Evolutionary conservation across 2,113 vertebrate genomes (phyloP).

Genomic region (Abramis brama): DNA sequence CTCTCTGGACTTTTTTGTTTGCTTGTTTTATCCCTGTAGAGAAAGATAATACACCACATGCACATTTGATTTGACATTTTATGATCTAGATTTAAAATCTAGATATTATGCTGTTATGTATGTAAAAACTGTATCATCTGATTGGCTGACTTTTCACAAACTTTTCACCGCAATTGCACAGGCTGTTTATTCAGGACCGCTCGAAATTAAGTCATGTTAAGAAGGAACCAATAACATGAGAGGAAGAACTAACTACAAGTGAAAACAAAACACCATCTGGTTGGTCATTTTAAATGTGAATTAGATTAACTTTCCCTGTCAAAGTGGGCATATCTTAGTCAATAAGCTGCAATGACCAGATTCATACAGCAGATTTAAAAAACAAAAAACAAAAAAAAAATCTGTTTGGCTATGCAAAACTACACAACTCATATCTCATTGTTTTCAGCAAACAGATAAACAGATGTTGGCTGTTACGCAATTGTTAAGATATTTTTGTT

Average conservation of each 20-base stretch:
- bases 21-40: neutral
- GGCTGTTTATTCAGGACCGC: neutral
- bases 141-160: too few species aligned
- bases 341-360: neutral
- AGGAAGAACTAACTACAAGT: neutral
- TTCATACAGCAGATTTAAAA: too few species aligned
- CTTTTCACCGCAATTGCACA: neutral
- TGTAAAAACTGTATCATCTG: too few species aligned
- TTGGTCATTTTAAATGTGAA: neutral
- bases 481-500: slow-evolving; percentile 11
- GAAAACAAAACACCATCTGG: neutral
- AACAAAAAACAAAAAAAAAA: too few species aligned
- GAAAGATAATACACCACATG: neutral
- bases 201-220: neutral
- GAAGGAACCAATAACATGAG: neutral
- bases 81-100: too few species aligned
- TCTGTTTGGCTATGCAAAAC: neutral
- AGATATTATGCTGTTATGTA: too few species aligned
- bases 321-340: neutral
- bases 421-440: neutral
- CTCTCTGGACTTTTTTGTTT: neutral
- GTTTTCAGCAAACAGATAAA: slow-evolving; percentile 9
- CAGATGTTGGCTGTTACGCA: slow-evolving; percentile 47
- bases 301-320: neutral
- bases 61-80: neutral